These are phyloP conservation scores for Pseudachorutes palmiensis DNA, from an alignment of 1,140 invertebrate species.

Conservation along the genomic window DNA sequence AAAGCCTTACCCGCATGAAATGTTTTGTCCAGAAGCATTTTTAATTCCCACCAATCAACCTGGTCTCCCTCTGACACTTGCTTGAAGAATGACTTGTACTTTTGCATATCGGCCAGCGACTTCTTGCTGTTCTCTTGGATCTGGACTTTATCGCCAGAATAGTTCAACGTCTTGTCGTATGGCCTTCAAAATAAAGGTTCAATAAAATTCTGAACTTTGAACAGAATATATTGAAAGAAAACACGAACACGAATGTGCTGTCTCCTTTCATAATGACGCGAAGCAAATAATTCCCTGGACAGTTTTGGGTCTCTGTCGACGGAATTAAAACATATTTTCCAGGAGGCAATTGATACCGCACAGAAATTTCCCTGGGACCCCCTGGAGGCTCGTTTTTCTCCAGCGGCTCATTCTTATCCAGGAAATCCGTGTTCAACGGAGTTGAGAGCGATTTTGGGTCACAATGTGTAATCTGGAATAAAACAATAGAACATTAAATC, in stretches of 20 bases:
- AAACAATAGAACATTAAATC: background rate
- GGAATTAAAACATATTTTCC: slow-evolving; percentile 59
- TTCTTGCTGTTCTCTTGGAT: slow-evolving; percentile 21
- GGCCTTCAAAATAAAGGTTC: too few relatives aligned
- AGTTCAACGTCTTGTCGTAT: background rate
- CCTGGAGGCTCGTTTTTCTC: slow-evolving; percentile 43
- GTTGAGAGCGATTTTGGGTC: slow-evolving; percentile 39
- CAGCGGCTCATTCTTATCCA: slow-evolving; percentile 54
- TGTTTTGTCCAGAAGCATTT: slow-evolving; percentile 49
- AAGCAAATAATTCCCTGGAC: slow-evolving; percentile 56
- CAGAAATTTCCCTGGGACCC: slow-evolving; percentile 51
- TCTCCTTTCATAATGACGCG: slow-evolving; percentile 53
- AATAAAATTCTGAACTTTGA: too few relatives aligned
- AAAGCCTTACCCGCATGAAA: slow-evolving; percentile 47
- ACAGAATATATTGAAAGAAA: too few relatives aligned
- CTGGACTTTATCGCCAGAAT: too few relatives aligned
- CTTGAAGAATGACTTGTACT: slow-evolving; percentile 46
- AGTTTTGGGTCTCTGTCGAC: slow-evolving; percentile 56
- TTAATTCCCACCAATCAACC: slow-evolving; percentile 51
- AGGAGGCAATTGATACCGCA: slow-evolving; percentile 53
- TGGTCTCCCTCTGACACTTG: slow-evolving; percentile 51
- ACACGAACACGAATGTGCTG: slow-evolving; percentile 4
- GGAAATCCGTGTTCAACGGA: slow-evolving; percentile 51
- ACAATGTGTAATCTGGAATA: slow-evolving; percentile 49
- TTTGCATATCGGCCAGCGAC: slow-evolving; percentile 34